Percentiles rank a stretch among this genome's conserved stretches.
phyloP scores from a whole-genome alignment of 2,113 vertebrate genomes.

The Mustela lutreola region DNA sequence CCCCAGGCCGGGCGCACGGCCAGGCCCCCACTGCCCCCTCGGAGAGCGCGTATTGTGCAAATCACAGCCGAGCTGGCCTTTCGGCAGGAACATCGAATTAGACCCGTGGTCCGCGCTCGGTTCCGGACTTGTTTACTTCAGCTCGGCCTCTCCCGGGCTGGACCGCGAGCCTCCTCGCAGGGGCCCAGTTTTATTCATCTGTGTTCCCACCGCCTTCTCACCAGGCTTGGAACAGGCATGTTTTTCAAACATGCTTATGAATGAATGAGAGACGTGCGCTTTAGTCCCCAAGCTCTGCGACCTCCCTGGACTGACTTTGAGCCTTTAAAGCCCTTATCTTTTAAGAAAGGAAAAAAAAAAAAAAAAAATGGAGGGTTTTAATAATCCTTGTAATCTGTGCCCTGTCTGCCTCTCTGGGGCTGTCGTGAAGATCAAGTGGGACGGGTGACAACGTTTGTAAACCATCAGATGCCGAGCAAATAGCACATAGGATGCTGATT shows the following conservation, averaged over 20 bases:
- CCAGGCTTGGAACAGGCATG: constrained; percentile 41
- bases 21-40: neutral
- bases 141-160: neutral
- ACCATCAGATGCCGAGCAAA: constrained; percentile 47
- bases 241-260: constrained; percentile 50
- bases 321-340: constrained; percentile 34
- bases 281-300: constrained; percentile 33
- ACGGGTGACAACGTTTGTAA: constrained; percentile 59
- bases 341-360: neutral
- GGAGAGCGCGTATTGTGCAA: neutral
- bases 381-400: neutral
- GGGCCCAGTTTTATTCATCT: constrained; percentile 63
- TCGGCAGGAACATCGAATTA: neutral
- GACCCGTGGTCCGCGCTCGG: neutral
- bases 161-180: constrained; percentile 39
- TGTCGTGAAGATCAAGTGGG: constrained; percentile 64
- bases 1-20: neutral
- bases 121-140: constrained; percentile 56
- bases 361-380: neutral
- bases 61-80: neutral
- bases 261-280: constrained; percentile 7
- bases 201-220: constrained; percentile 54
- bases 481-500: constrained; percentile 35
- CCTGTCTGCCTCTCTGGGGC: constrained; percentile 7
- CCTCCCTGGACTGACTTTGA: neutral